Evolutionary conservation across 2,888 invertebrate genomes (phyloP).

Genomic region (Serrognathus titanus): DNA sequence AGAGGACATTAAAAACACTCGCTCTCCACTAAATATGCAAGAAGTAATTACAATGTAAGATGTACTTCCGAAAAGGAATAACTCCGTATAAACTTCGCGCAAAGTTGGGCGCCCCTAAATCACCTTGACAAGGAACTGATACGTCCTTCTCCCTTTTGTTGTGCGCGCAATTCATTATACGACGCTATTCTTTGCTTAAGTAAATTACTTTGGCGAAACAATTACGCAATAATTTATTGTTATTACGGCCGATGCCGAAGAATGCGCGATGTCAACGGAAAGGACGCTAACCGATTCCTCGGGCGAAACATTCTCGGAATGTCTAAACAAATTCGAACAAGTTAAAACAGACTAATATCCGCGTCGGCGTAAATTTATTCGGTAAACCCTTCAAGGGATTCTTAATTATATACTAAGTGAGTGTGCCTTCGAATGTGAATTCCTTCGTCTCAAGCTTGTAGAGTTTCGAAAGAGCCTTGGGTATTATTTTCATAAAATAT

Average conservation of each 20-base stretch:
- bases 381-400: too few relatives aligned
- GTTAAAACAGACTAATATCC: too few relatives aligned
- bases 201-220: slow-evolving; percentile 7
- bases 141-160: slow-evolving; percentile 8
- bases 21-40: slow-evolving; percentile 47
- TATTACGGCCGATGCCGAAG: neutral
- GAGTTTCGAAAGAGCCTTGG: too few relatives aligned
- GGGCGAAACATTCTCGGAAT: too few relatives aligned
- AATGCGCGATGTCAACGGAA: too few relatives aligned
- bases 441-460: too few relatives aligned
- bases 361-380: too few relatives aligned
- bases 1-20: slow-evolving; percentile 45
- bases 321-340: too few relatives aligned
- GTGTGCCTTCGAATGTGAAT: too few relatives aligned
- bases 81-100: slow-evolving; percentile 35
- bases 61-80: slow-evolving; percentile 31
- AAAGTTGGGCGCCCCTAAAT: slow-evolving; percentile 30
- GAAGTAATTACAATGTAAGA: slow-evolving; percentile 43
- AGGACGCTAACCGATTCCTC: too few relatives aligned
- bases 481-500: too few relatives aligned
- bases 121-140: slow-evolving; percentile 17
- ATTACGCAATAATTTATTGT: neutral
- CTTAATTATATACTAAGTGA: too few relatives aligned
- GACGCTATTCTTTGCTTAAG: slow-evolving; percentile 2
- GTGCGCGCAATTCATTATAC: slow-evolving; percentile 7